Evolutionary conservation across 2,113 vertebrate species (phyloP).

Genomic region (Solenodon paradoxus): DNA sequence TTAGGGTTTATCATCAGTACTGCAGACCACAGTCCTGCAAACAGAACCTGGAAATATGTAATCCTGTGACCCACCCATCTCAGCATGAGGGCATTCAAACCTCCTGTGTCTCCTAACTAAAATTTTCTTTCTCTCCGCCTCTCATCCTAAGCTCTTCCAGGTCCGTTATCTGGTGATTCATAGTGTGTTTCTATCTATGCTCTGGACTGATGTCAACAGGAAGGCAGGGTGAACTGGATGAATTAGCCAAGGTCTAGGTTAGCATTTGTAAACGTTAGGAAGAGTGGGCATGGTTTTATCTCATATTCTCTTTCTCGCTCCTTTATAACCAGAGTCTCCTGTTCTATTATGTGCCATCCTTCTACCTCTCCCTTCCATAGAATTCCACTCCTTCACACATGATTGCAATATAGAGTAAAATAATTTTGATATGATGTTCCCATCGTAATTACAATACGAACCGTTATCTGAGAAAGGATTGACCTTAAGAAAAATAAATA

Average conservation of each 20-base stretch:
- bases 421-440: not conserved
- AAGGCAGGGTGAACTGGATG: not conserved
- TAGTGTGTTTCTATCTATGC: not conserved
- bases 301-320: not conserved
- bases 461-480: not conserved
- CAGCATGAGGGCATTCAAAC: not conserved
- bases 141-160: not conserved
- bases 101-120: not conserved
- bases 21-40: not conserved
- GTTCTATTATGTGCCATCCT: not conserved
- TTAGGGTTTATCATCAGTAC: too few relatives aligned
- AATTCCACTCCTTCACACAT: not conserved
- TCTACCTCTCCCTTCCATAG: not conserved
- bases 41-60: not conserved
- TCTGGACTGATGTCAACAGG: not conserved
- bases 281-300: not conserved
- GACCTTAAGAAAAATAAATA: not conserved
- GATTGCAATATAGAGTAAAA: not conserved
- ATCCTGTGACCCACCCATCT: not conserved
- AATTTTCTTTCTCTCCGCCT: not conserved
- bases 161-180: constrained; percentile 14
- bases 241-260: not conserved
- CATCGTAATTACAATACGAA: not conserved
- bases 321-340: not conserved
- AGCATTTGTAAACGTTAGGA: not conserved